Percentiles rank a stretch among this genome's conserved stretches.
These are phyloP conservation scores for Aurelia aurita DNA, from an alignment of 30 jellyfish, hydroid and myxozoan species.

Conservation along the genomic window DNA sequence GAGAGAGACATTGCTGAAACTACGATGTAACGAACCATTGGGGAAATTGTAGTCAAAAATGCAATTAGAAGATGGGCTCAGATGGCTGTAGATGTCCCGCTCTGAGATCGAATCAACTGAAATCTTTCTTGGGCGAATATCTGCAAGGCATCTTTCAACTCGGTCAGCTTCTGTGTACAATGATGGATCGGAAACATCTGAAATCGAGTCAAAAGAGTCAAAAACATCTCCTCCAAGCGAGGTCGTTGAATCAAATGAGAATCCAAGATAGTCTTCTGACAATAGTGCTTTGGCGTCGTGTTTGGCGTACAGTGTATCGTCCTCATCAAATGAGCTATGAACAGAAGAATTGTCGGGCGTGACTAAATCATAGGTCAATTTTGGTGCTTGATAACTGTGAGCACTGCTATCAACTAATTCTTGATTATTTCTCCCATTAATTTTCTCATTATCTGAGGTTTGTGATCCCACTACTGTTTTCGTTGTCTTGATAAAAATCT, in stretches of 20 bases:
- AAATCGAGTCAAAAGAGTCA: slow-evolving; percentile 68
- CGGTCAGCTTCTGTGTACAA: slow-evolving; percentile 45
- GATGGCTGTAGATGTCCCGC: not conserved
- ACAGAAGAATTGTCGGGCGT: slow-evolving; percentile 2
- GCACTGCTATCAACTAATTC: not conserved
- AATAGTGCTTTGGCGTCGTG: not conserved
- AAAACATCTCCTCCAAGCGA: slow-evolving; percentile 52
- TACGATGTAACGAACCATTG: slow-evolving; percentile 56
- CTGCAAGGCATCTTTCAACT: slow-evolving; percentile 51
- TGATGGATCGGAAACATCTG: slow-evolving; percentile 48
- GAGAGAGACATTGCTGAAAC: slow-evolving; percentile 65
- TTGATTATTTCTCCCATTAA: not conserved
- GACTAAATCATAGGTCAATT: slow-evolving; percentile 29
- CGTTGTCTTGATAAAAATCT: not conserved
- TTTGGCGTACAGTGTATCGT: not conserved
- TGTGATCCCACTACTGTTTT: not conserved
- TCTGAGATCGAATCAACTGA: slow-evolving; percentile 30
- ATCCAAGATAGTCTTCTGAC: slow-evolving; percentile 56
- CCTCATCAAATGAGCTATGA: slow-evolving; percentile 1
- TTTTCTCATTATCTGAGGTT: not conserved
- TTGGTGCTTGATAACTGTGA: slow-evolving; percentile 27
- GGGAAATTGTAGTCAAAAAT: slow-evolving; percentile 13
- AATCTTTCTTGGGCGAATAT: slow-evolving; percentile 15
- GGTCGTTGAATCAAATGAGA: slow-evolving; percentile 52
- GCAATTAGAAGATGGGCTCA: slow-evolving; percentile 5